These are phyloP conservation scores for Parauchenoglanis punctatus DNA, from an alignment of 2,797 vertebrate genomes.

Conservation along the genomic window DNA sequence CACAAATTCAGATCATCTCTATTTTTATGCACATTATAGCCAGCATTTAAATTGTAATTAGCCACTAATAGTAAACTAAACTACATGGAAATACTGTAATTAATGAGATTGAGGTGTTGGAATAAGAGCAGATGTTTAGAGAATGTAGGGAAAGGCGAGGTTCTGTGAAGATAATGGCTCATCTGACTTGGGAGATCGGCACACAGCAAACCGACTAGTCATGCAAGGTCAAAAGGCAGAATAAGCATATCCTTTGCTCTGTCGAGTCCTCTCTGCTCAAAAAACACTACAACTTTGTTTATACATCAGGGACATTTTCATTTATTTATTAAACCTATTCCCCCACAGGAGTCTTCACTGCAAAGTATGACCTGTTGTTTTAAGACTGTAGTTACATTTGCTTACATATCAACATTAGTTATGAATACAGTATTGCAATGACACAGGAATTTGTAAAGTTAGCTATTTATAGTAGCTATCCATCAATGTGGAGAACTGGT, in stretches of 20 bases:
- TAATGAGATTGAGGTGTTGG: conserved; percentile 44
- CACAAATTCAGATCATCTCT: neutral
- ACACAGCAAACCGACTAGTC: conserved; percentile 40
- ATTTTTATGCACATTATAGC: neutral
- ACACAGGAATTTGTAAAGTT: neutral
- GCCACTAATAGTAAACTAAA: neutral
- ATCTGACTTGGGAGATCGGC: conserved; percentile 35
- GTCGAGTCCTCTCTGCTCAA: neutral
- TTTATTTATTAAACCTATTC: neutral
- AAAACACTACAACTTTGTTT: neutral
- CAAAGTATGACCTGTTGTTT: neutral
- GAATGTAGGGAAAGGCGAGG: conserved; percentile 51
- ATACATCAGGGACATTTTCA: neutral
- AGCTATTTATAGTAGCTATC: neutral
- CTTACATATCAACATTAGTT: neutral
- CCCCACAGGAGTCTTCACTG: neutral
- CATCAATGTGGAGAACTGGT: neutral
- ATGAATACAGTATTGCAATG: neutral
- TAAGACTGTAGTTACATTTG: neutral
- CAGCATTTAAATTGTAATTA: neutral
- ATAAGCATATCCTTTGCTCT: conserved; percentile 5
- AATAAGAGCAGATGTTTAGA: conserved; percentile 62
- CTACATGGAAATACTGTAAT: neutral
- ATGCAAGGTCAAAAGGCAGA: conserved; percentile 42
- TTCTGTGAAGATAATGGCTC: conserved; percentile 55